A percentile compares a stretch with the other conserved stretches of the same genome.
Evolutionary conservation across 2,888 invertebrate genomes (phyloP).

Genomic region (Shargacucullia verbasci): DNA sequence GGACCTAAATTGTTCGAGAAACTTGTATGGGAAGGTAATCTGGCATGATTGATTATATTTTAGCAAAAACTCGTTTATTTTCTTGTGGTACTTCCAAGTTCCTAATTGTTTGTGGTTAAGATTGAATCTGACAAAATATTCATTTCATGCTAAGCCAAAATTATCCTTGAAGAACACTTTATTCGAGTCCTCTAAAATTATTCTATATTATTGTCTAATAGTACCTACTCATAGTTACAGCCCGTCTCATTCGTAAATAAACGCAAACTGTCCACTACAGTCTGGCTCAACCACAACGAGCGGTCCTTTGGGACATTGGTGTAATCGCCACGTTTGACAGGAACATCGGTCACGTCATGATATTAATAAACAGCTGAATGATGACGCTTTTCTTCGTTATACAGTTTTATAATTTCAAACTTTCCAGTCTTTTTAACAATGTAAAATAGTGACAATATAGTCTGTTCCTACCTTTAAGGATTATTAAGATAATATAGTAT

Average conservation of each 20-base stretch:
- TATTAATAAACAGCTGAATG: constrained; percentile 13
- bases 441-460: constrained; percentile 27
- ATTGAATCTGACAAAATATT: too few relatives aligned
- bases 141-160: too few relatives aligned
- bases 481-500: too few relatives aligned
- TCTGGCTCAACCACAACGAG: constrained; percentile 29
- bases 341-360: constrained; percentile 17
- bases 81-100: background rate
- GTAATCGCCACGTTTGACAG: constrained; percentile 27
- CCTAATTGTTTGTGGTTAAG: constrained; percentile 2
- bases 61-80: constrained; percentile 7
- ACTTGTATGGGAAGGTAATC: constrained; percentile 3
- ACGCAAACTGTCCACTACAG: constrained; percentile 17
- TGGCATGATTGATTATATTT: constrained; percentile 20
- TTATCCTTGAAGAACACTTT: too few relatives aligned
- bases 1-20: constrained; percentile 11
- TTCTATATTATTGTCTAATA: too few relatives aligned
- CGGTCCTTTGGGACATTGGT: constrained; percentile 30
- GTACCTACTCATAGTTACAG: background rate
- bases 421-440: background rate
- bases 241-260: constrained; percentile 11
- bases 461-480: too few relatives aligned
- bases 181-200: too few relatives aligned
- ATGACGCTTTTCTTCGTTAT: background rate
- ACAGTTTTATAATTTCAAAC: background rate